Evolutionary conservation across 2,113 vertebrate species (phyloP).

Genomic region (Dasyornis broadbenti): DNA sequence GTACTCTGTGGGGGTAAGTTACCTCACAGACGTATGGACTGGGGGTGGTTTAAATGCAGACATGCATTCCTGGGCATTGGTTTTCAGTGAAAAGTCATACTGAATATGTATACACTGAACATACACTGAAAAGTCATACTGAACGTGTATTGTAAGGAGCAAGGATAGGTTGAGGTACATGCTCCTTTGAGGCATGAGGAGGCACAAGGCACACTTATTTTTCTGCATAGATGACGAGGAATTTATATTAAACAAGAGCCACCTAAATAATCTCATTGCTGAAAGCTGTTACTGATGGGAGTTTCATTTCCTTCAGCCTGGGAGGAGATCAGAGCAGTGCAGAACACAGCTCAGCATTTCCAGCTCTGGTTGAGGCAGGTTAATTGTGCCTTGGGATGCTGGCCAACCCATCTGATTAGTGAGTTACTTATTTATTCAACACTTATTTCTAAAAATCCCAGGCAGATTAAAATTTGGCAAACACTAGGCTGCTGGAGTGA

Average conservation of each 20-base stretch:
- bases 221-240: neutral
- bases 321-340: neutral
- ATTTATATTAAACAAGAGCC: neutral
- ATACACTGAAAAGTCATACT: neutral
- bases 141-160: no score
- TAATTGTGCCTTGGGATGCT: neutral
- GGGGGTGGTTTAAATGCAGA: neutral
- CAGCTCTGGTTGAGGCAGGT: neutral
- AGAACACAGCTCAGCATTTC: neutral
- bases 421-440: slow-evolving; percentile 11
- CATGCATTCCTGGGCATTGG: neutral
- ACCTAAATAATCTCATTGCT: neutral
- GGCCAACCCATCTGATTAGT: neutral
- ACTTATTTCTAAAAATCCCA: neutral
- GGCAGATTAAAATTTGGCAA: slow-evolving; percentile 20
- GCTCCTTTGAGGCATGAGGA: neutral
- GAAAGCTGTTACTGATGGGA: neutral
- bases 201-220: neutral
- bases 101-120: neutral
- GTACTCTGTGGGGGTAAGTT: neutral
- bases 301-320: neutral
- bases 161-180: neutral
- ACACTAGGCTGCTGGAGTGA: neutral
- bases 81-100: neutral
- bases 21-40: no score